phyloP scores from a whole-genome alignment of 2,888 invertebrate species.

The Parnassius apollo region DNA sequence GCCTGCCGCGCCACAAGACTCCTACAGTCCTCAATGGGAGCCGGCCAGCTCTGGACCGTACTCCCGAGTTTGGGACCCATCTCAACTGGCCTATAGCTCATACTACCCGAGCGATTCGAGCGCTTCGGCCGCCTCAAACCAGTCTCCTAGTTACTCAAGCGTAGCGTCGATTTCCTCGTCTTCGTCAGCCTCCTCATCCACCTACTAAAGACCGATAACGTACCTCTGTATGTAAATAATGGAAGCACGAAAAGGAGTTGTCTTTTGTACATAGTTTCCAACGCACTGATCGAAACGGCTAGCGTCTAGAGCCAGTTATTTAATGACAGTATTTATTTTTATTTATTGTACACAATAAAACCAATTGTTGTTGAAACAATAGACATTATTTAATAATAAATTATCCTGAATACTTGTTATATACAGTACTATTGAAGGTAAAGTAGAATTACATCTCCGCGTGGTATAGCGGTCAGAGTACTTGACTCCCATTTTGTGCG shows the following conservation, averaged over 20 bases:
- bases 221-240: slow-evolving; percentile 56
- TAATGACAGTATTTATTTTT: slow-evolving; percentile 74
- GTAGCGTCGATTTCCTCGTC: slow-evolving; percentile 69
- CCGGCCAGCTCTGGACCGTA: slow-evolving; percentile 88
- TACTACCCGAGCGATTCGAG: slow-evolving; percentile 85
- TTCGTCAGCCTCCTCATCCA: slow-evolving; percentile 52
- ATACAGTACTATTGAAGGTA: no score
- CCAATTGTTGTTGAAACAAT: slow-evolving; percentile 48
- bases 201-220: slow-evolving; percentile 46
- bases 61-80: slow-evolving; percentile 88
- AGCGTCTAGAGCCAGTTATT: slow-evolving; percentile 67
- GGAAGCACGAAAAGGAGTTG: slow-evolving; percentile 29
- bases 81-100: slow-evolving; percentile 86
- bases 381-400: slow-evolving; percentile 10
- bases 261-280: slow-evolving; percentile 35
- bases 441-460: no score
- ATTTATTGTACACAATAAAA: slow-evolving; percentile 76
- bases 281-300: slow-evolving; percentile 58
- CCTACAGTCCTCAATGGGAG: slow-evolving; percentile 88
- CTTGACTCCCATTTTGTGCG: no score
- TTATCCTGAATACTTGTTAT: background rate
- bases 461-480: no score
- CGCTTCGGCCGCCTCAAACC: slow-evolving; percentile 79
- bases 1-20: slow-evolving; percentile 83
- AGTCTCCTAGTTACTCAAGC: slow-evolving; percentile 73